Percentiles rank a stretch among this genome's conserved stretches.
Evolutionary conservation across 2,113 vertebrate species (phyloP).

Genomic region (Leptodactylus fuscus): DNA sequence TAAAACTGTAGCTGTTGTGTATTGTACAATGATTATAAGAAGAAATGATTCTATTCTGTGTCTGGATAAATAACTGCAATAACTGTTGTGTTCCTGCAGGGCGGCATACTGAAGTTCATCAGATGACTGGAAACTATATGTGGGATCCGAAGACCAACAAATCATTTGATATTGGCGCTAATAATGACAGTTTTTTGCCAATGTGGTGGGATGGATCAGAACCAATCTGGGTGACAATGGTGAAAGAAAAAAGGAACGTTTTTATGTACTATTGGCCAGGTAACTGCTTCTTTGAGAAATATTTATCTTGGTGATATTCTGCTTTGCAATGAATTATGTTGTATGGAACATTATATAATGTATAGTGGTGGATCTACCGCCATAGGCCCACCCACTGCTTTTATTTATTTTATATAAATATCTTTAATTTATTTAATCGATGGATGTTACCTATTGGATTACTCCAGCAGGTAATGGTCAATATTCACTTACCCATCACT

Average conservation of each 20-base stretch:
- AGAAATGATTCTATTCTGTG: too few species aligned
- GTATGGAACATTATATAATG: too few species aligned
- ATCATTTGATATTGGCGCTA: constrained; percentile 90
- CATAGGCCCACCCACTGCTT: too few species aligned
- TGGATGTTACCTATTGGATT: too few species aligned
- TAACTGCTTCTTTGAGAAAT: constrained; percentile 66
- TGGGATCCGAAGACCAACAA: constrained; percentile 83
- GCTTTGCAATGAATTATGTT: too few species aligned
- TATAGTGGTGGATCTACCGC: too few species aligned
- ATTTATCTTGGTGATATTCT: too few species aligned
- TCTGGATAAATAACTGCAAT: neutral
- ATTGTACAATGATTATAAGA: neutral
- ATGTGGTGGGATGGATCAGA: constrained; percentile 96
- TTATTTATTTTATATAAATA: too few species aligned
- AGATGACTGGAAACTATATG: constrained; percentile 97
- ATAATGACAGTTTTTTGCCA: constrained; percentile 84
- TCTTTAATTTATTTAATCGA: too few species aligned
- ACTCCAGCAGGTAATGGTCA: too few species aligned
- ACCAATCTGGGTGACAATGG: constrained; percentile 92
- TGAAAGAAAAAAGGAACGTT: constrained; percentile 82
- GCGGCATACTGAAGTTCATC: constrained; percentile 87
- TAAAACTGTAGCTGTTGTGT: neutral
- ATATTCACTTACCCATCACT: too few species aligned
- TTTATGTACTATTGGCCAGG: constrained; percentile 98
- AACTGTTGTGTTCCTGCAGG: constrained; percentile 71